phyloP scores from a whole-genome alignment of 2,888 invertebrate genomes.

The Erynnis tages region DNA sequence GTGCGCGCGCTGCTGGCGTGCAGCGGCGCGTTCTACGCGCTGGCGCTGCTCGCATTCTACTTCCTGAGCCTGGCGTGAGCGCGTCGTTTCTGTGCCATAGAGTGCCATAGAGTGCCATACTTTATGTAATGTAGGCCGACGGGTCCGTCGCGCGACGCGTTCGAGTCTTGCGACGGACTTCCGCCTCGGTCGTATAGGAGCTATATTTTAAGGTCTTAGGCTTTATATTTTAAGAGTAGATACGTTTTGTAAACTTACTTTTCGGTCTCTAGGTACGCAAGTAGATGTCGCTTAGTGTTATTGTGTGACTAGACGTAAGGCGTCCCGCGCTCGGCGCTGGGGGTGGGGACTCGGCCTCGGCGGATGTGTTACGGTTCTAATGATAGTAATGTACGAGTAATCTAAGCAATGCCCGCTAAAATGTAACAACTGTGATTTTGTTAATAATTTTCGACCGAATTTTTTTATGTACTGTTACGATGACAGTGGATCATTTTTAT shows the following conservation, averaged over 20 bases:
- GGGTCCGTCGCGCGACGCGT: neutral
- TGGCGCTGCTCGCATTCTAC: constrained; percentile 67
- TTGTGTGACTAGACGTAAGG: too few relatives aligned
- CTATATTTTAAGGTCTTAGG: constrained; percentile 18
- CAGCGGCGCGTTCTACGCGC: constrained; percentile 64
- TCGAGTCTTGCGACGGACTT: too few relatives aligned
- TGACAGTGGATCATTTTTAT: constrained; percentile 1
- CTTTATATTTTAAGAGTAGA: constrained; percentile 20
- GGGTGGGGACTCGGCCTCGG: neutral
- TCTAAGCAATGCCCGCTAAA: neutral
- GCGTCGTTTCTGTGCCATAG: too few relatives aligned
- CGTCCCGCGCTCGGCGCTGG: too few relatives aligned
- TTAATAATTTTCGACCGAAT: constrained; percentile 1
- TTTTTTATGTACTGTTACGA: constrained; percentile 12
- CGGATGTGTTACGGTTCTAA: constrained; percentile 22
- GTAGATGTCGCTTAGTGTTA: constrained; percentile 4
- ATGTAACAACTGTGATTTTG: constrained; percentile 12
- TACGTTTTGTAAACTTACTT: constrained; percentile 3
- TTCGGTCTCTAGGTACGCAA: neutral
- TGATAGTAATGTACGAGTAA: constrained; percentile 13
- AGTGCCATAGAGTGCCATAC: constrained; percentile 17
- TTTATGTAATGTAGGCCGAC: constrained; percentile 7
- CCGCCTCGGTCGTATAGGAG: constrained; percentile 10
- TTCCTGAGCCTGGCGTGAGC: constrained; percentile 62
- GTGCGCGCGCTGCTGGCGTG: constrained; percentile 81